Evolutionary conservation across 2,797 vertebrate species (phyloP), one percentile per base, ranked within the genome.

Genomic region (Loriculus beryllinus): DNA sequence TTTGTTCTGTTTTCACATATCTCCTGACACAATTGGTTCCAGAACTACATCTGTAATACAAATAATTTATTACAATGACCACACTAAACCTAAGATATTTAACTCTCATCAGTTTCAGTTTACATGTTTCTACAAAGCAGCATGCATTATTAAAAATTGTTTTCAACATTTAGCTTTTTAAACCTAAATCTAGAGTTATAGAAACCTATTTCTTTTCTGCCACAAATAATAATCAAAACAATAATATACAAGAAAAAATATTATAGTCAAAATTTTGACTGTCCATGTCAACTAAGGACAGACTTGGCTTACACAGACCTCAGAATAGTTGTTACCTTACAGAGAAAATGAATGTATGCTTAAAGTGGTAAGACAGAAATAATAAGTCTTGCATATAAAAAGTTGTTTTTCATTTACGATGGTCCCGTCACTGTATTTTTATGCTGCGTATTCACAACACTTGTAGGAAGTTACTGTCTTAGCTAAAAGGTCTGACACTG

Each of bases 1-100:
- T 90, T 95, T 91, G 40, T 71, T 95, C 78, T 87, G 45, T 90
- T 94, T 96, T 86, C 82, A 75, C 12, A 4, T 82, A 68, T 81
- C 72, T 92, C 19, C 2, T 79, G 42, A 79, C 37, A 88, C 85
- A 94, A 82, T 88, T 90, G 64, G 47, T 82, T 94, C 67, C 92
- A 92, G 88, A 95, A 81, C 59, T 63, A 88, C 82, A 78, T 67
- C 40, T 78, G 35, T 78, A 87, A 71, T 65, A 51, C 62, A 93
- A 91, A 81, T 63, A 64, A 72, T 78, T 90, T 86, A 75, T 51
- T 71, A 47, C 76, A 86, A 78, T 57, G 35, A 45, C 13, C 15
- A 42, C 48, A 86, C 40, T 49, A 94, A 82, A 74, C 47, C 39
- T 29, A 83, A 85, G 62, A 65, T 78, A 81, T 69, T 89, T 85